Percentiles rank a stretch among this genome's conserved stretches.
Conservation (phyloP, 2,797 vertebrate genomes). For the Catamblyrhynchus diadema region DNA sequence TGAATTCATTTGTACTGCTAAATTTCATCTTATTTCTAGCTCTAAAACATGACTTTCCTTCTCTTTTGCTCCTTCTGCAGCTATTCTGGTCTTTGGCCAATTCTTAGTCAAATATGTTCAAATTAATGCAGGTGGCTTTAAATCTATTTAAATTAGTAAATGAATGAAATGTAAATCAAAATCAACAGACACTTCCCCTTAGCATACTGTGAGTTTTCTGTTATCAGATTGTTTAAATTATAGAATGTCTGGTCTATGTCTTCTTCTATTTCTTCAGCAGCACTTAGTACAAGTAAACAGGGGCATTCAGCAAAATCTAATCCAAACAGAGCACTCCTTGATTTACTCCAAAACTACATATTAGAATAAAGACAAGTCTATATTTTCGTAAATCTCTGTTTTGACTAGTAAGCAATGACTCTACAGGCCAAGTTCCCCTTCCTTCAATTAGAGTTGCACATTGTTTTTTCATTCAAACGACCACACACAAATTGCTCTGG, state of each 20-base stretch:
- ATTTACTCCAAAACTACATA: slow-evolving; percentile 47
- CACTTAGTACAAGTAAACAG: slow-evolving; percentile 36
- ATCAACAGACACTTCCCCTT: slow-evolving; percentile 26
- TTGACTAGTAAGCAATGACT: slow-evolving; percentile 4
- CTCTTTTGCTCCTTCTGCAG: not conserved
- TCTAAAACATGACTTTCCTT: not conserved
- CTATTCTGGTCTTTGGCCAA: slow-evolving; percentile 5
- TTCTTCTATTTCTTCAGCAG: slow-evolving; percentile 31
- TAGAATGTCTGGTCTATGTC: slow-evolving; percentile 54
- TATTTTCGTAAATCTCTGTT: slow-evolving; percentile 39
- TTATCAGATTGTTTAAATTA: slow-evolving; percentile 50
- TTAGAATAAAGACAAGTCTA: slow-evolving; percentile 27
- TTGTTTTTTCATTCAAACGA: not conserved
- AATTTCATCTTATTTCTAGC: not conserved
- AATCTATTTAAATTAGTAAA: slow-evolving; percentile 43
- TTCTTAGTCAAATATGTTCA: not conserved
- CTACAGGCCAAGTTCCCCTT: not conserved
- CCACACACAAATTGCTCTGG: slow-evolving; percentile 33
- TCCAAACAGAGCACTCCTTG: slow-evolving; percentile 26
- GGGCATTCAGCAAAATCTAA: slow-evolving; percentile 40
- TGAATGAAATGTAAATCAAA: slow-evolving; percentile 43
- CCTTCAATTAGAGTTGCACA: not conserved
- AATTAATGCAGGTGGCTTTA: slow-evolving; percentile 46
- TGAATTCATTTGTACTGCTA: not conserved
- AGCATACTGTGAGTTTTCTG: slow-evolving; percentile 5